These are phyloP conservation scores for Subacronicta megacephala DNA, from an alignment of 2,888 invertebrate species.

Conservation along the genomic window DNA sequence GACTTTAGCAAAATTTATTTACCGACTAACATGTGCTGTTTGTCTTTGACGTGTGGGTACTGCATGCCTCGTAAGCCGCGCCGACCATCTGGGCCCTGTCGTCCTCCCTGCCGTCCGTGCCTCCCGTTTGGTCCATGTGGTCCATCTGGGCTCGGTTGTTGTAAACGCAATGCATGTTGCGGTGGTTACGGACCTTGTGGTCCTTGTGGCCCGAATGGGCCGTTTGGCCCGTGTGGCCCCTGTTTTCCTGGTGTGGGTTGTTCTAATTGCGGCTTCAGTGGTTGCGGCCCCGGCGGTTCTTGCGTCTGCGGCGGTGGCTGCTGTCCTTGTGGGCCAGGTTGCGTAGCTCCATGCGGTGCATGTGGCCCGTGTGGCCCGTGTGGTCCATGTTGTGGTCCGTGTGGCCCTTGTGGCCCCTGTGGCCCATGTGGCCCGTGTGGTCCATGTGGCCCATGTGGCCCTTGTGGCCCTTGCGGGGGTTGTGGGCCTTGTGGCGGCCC, in stretches of 20 bases:
- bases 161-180: conserved; percentile 17
- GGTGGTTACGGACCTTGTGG: conserved; percentile 40
- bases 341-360: conserved; percentile 26
- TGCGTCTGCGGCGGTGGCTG: conserved; percentile 37
- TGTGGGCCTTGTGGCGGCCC: conserved; percentile 38
- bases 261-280: conserved; percentile 31
- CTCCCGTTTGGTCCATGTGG: conserved; percentile 52
- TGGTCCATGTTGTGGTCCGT: conserved; percentile 32
- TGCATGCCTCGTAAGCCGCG: conserved; percentile 33
- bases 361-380: conserved; percentile 22
- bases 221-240: conserved; percentile 26
- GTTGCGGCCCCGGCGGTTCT: conserved; percentile 48
- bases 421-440: conserved; percentile 27
- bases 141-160: conserved; percentile 23
- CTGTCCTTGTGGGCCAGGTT: conserved; percentile 8
- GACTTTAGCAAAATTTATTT: conserved; percentile 12
- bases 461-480: conserved; percentile 42
- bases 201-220: conserved; percentile 29
- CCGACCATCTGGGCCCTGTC: conserved; percentile 50
- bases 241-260: conserved; percentile 30
- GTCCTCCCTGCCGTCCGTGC: conserved; percentile 31
- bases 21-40: conserved; percentile 19
- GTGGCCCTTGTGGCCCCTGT: conserved; percentile 30
- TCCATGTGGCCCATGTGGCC: conserved; percentile 45
- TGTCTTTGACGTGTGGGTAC: conserved; percentile 34